A percentile compares a stretch with the other conserved stretches of the same genome.
phyloP scores from a whole-genome alignment of 2,888 invertebrate genomes.

The Rhodophaea formosa region DNA sequence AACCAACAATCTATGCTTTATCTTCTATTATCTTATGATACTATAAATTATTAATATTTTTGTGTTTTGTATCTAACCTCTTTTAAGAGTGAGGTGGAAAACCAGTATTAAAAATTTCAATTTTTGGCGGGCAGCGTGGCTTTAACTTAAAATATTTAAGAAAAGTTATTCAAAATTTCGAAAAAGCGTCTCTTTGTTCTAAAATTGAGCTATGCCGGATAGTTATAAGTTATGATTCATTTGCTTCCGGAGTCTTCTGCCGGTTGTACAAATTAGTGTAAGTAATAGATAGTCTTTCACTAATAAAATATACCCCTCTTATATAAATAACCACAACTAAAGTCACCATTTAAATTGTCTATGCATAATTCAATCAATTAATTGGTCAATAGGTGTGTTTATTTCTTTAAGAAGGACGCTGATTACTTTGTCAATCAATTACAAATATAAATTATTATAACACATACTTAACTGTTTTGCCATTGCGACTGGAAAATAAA shows the following conservation, averaged over 20 bases:
- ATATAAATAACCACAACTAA: not conserved
- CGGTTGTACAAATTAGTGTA: conserved; percentile 31
- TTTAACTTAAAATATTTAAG: conserved; percentile 47
- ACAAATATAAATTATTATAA: no score
- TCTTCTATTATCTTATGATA: not conserved
- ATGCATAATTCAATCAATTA: no score
- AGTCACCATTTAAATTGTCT: not conserved
- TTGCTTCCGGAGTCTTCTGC: conserved; percentile 52
- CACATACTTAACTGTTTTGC: no score
- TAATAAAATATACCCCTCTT: not conserved
- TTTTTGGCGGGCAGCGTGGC: conserved; percentile 48
- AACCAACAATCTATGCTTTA: not conserved
- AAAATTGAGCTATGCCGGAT: conserved; percentile 74
- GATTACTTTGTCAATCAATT: no score
- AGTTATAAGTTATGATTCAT: conserved; percentile 41
- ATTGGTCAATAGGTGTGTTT: no score
- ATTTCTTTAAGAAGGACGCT: no score
- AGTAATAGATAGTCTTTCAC: conserved; percentile 3
- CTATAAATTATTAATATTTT: not conserved
- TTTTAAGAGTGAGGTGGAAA: conserved; percentile 33
- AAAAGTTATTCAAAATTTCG: conserved; percentile 37
- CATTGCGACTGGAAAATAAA: no score
- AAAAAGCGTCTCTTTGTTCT: conserved; percentile 67
- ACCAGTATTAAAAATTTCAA: conserved; percentile 41
- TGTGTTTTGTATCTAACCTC: not conserved